Evolutionary conservation across 2,888 invertebrate genomes (phyloP).

Genomic region (Rhabditoides inermis): DNA sequence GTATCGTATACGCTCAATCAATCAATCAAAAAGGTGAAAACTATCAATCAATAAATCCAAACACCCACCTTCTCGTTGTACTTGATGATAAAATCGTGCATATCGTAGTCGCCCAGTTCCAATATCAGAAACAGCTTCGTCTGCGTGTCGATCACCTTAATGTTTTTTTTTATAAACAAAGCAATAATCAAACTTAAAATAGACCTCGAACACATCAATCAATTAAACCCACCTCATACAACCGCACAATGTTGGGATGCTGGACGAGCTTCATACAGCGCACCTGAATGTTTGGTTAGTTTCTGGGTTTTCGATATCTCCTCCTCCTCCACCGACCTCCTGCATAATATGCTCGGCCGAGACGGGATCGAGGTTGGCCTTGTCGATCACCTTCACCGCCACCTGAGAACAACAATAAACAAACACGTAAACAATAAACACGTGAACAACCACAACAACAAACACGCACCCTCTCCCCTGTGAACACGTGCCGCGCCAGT

Average conservation of each 20-base stretch:
- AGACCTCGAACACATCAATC: too few relatives aligned
- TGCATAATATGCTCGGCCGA: slow-evolving; percentile 91
- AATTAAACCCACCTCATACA: slow-evolving; percentile 81
- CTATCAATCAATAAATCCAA: too few relatives aligned
- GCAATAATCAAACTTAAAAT: too few relatives aligned
- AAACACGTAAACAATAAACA: slow-evolving; percentile 1
- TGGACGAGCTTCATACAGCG: slow-evolving; percentile 98
- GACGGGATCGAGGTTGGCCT: slow-evolving; percentile 89
- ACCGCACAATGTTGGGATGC: slow-evolving; percentile 92
- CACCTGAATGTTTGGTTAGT: slow-evolving; percentile 58
- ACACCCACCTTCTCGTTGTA: slow-evolving; percentile 64
- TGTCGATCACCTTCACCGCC: slow-evolving; percentile 78
- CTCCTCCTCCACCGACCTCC: slow-evolving; percentile 52
- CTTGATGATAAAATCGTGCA: slow-evolving; percentile 95
- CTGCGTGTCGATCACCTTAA: slow-evolving; percentile 80
- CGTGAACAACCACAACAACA: slow-evolving; percentile 51
- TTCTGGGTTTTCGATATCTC: not conserved
- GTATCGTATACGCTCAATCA: too few relatives aligned
- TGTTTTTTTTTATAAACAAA: slow-evolving; percentile 1
- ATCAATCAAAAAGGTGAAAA: not conserved
- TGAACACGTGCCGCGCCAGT: slow-evolving; percentile 92
- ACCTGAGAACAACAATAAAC: slow-evolving; percentile 51
- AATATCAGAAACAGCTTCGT: slow-evolving; percentile 77
- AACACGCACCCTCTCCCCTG: slow-evolving; percentile 93
- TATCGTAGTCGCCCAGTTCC: slow-evolving; percentile 93